Evolutionary conservation across 2,888 invertebrate species (phyloP).

Genomic region (Ochlodes sylvanus): DNA sequence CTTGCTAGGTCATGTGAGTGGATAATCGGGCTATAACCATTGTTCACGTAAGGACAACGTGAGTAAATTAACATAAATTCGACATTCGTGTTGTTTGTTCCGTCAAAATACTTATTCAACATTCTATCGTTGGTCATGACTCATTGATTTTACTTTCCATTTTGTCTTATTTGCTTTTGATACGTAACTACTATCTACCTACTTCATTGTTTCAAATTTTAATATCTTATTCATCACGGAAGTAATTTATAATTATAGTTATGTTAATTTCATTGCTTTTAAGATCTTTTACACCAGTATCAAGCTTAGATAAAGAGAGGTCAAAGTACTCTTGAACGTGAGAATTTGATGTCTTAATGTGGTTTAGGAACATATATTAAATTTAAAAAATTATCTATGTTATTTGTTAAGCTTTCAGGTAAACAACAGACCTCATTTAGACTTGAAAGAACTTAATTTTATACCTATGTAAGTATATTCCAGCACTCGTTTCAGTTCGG

Average conservation of each 20-base stretch:
- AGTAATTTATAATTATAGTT: background rate
- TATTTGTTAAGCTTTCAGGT: too few species aligned
- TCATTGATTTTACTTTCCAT: slow-evolving; percentile 19
- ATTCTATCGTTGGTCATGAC: slow-evolving; percentile 11
- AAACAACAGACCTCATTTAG: too few species aligned
- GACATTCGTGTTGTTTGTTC: slow-evolving; percentile 57
- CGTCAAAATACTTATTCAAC: slow-evolving; percentile 38
- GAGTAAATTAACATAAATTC: slow-evolving; percentile 59
- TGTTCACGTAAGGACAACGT: slow-evolving; percentile 49
- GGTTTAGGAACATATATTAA: background rate
- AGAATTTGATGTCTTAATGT: background rate
- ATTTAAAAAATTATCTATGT: background rate
- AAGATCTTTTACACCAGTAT: slow-evolving; percentile 2
- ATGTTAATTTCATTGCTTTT: slow-evolving; percentile 13
- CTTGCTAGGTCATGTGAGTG: slow-evolving; percentile 60
- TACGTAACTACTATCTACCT: background rate
- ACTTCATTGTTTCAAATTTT: background rate
- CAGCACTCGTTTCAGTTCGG: too few species aligned
- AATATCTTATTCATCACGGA: background rate
- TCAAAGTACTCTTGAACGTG: slow-evolving; percentile 10
- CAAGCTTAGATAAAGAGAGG: slow-evolving; percentile 4
- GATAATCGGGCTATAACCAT: slow-evolving; percentile 63
- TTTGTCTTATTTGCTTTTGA: slow-evolving; percentile 1
- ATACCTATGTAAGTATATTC: too few species aligned
- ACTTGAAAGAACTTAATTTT: too few species aligned